Evolutionary conservation across 2,797 vertebrate species (phyloP).

Genomic region (Acipenser transmontanus): DNA sequence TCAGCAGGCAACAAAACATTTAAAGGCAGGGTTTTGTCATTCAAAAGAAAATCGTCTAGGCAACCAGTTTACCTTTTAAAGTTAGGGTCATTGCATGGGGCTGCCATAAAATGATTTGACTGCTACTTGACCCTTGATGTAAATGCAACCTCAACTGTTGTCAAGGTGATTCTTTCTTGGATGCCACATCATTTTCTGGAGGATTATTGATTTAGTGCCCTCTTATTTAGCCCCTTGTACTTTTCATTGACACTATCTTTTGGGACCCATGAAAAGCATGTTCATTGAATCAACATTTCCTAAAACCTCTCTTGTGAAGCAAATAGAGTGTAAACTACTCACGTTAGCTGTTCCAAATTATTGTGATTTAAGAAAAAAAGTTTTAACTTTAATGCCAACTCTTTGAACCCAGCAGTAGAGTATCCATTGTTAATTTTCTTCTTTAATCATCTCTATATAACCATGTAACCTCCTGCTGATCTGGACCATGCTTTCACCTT

Average conservation of each 20-base stretch:
- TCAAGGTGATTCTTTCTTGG: slow-evolving; percentile 12
- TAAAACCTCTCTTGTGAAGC: not conserved
- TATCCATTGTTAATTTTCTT: too few relatives aligned
- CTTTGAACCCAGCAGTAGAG: too few relatives aligned
- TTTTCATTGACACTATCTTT: slow-evolving; percentile 1
- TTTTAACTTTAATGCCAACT: too few relatives aligned
- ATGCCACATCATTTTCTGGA: slow-evolving; percentile 7
- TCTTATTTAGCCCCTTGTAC: not conserved
- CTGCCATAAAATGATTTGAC: slow-evolving; percentile 15
- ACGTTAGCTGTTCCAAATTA: too few relatives aligned
- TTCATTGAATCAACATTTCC: not conserved
- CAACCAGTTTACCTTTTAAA: slow-evolving; percentile 28
- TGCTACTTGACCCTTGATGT: slow-evolving; percentile 18
- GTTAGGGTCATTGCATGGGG: slow-evolving; percentile 9
- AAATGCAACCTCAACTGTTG: slow-evolving; percentile 9
- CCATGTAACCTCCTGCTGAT: too few relatives aligned
- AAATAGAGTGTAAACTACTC: not conserved
- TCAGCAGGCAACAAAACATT: slow-evolving; percentile 26
- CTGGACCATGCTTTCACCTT: too few relatives aligned
- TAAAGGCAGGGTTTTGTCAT: slow-evolving; percentile 16
- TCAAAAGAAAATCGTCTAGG: slow-evolving; percentile 27
- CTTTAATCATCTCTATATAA: too few relatives aligned
- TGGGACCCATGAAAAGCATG: not conserved
- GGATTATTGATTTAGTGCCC: slow-evolving; percentile 3
- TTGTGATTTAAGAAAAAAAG: too few relatives aligned